phyloP scores from a whole-genome alignment of 2,113 vertebrate species.

The Colaptes auratus region DNA sequence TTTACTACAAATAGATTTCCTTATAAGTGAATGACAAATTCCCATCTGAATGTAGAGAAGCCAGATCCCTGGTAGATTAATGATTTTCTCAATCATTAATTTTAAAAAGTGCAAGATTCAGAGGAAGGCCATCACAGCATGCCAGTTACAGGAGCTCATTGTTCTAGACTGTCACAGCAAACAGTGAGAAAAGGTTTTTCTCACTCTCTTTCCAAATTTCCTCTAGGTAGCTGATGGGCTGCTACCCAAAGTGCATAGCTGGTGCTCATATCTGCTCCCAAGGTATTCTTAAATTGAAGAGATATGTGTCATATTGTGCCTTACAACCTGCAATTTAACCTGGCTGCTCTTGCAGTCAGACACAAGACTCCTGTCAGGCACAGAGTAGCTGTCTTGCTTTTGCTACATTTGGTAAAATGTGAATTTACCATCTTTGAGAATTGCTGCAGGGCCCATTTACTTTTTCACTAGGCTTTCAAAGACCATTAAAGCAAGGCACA shows the following conservation, averaged over 20 bases:
- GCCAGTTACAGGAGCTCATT: background rate
- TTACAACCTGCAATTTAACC: background rate
- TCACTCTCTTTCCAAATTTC: background rate
- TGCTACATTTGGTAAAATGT: background rate
- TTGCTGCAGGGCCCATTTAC: background rate
- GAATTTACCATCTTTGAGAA: background rate
- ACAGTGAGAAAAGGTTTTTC: background rate
- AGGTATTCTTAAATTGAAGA: background rate
- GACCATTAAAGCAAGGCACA: background rate
- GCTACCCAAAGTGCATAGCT: background rate
- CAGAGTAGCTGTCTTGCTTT: background rate
- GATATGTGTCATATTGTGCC: background rate
- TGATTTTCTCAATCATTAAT: background rate
- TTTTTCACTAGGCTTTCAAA: background rate
- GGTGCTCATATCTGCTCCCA: background rate
- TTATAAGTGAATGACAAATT: background rate
- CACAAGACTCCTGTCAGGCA: background rate
- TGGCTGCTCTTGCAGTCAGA: background rate
- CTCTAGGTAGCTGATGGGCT: background rate
- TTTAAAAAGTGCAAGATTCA: background rate
- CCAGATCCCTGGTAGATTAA: background rate
- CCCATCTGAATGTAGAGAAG: background rate
- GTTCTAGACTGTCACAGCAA: background rate
- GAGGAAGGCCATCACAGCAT: background rate
- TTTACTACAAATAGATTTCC: background rate